These are phyloP conservation scores for Apostichopus parvimensis DNA, from an alignment of 35 echinoderm and acorn worm species.

Conservation along the genomic window DNA sequence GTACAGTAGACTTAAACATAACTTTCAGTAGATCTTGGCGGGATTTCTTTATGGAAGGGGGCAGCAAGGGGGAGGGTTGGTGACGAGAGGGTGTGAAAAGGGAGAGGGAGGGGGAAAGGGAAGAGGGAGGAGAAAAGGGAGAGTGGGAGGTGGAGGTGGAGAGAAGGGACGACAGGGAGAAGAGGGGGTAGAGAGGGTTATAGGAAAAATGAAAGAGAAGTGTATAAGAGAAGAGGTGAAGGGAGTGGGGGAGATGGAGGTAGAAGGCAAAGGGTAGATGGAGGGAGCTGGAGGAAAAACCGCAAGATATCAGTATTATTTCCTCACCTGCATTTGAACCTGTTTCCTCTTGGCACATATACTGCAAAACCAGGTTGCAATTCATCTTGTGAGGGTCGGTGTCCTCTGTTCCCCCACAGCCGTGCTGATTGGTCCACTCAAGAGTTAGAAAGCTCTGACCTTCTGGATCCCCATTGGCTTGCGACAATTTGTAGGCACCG, in stretches of 20 bases:
- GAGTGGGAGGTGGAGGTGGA: no score
- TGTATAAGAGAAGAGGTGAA: no score
- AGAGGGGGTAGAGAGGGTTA: no score
- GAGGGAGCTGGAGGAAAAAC: not conserved
- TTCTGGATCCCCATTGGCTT: slow-evolving; percentile 52
- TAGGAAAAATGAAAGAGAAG: no score
- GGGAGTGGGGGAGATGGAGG: not conserved
- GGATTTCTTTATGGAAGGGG: no score
- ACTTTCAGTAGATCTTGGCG: no score
- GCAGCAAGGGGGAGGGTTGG: no score
- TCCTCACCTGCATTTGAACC: slow-evolving; percentile 62
- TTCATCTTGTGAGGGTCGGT: slow-evolving; percentile 95
- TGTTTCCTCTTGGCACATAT: slow-evolving; percentile 94
- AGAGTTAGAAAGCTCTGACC: slow-evolving; percentile 71
- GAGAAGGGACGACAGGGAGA: no score
- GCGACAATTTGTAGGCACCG: slow-evolving; percentile 57
- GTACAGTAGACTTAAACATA: no score
- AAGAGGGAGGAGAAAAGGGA: not conserved
- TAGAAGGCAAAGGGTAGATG: not conserved
- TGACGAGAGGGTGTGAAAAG: not conserved
- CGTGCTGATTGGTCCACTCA: slow-evolving; percentile 99
- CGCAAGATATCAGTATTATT: not conserved
- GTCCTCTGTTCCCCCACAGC: slow-evolving; percentile 89
- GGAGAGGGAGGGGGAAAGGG: not conserved
- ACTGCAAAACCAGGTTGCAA: slow-evolving; percentile 94